Conservation (phyloP, 2,797 vertebrate genomes). For the Urosaurus nigricauda region DNA sequence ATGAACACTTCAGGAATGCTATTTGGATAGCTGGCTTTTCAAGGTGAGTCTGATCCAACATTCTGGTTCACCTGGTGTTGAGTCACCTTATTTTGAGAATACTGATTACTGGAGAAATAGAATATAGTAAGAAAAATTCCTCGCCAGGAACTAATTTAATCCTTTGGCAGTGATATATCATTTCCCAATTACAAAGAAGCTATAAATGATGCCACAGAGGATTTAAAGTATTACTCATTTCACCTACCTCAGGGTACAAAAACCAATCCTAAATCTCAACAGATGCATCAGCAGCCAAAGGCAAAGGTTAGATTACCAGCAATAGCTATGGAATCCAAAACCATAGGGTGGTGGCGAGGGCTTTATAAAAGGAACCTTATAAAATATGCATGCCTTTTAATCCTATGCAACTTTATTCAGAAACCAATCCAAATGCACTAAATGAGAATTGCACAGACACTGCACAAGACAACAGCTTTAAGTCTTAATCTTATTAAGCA, state of each 20-base stretch:
- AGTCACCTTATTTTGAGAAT: constrained; percentile 65
- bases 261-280: constrained; percentile 61
- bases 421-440: background rate
- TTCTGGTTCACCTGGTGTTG: constrained; percentile 53
- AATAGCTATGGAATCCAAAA: constrained; percentile 26
- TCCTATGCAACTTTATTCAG: background rate
- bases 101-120: constrained; percentile 42
- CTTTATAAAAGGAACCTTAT: background rate
- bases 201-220: constrained; percentile 65
- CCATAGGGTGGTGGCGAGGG: background rate
- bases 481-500: background rate
- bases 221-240: constrained; percentile 72
- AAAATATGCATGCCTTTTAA: background rate
- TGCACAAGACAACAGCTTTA: background rate
- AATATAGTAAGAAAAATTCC: constrained; percentile 58
- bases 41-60: constrained; percentile 56
- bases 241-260: constrained; percentile 57
- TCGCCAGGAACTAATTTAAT: constrained; percentile 62
- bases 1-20: constrained; percentile 42
- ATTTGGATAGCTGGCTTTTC: constrained; percentile 45
- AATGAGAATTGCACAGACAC: background rate
- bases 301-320: constrained; percentile 29
- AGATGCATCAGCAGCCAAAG: constrained; percentile 49
- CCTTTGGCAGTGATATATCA: constrained; percentile 62
- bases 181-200: constrained; percentile 69